Evolutionary conservation across 2,888 invertebrate genomes (phyloP), one percentile per base, ranked within the genome.

Genomic region (Sialis lutaria): DNA sequence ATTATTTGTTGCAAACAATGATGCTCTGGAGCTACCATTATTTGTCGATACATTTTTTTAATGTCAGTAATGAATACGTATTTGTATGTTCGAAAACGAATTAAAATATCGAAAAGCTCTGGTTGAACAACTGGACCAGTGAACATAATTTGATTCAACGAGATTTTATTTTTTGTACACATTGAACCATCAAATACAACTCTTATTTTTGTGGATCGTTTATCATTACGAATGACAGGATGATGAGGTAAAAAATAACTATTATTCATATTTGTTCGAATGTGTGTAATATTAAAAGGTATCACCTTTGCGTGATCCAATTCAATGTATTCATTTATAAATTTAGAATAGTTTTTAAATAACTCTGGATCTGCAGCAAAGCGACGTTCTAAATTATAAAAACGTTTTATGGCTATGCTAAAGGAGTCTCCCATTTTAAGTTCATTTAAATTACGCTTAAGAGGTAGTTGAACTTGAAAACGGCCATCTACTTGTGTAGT

Each of bases 21-120:
- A 42, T 30, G 31, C 8, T 31, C 10, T 42, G 13, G 30, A 4
- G 13, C 10, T 31, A 42, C 7, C 13, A 10, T 31, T 30, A 42
- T 31, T 42, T 42, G 42, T 31, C 42, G 22, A 31, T 10, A 42
- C 42, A 42, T 42, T 42, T 42, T 42, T 9, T 22, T 31, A 10
- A 42, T 42, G 5, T 42, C 42, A 42, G 13, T 10, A 40, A 13
- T 40, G 12, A 40, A 40, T 13, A 13, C 40, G 40, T 40, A 40
- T 10, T 10, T 40, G 5, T 12, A 40, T 9, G 40, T 40, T 40
- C 40, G n/a, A 40, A 40, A 40, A 40, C 13, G n/a, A 3, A 40
- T 9, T 12, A 40, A 12, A 9, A 40, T 40, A 40, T 40, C 12
- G 5, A 40, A 40, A 12, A 40, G 13, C 4, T 40, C 40, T 2